A percentile compares a stretch with the other conserved stretches of the same genome.
These are phyloP conservation scores for Cephalopterus ornatus DNA, from an alignment of 2,113 vertebrate species.

Conservation along the genomic window DNA sequence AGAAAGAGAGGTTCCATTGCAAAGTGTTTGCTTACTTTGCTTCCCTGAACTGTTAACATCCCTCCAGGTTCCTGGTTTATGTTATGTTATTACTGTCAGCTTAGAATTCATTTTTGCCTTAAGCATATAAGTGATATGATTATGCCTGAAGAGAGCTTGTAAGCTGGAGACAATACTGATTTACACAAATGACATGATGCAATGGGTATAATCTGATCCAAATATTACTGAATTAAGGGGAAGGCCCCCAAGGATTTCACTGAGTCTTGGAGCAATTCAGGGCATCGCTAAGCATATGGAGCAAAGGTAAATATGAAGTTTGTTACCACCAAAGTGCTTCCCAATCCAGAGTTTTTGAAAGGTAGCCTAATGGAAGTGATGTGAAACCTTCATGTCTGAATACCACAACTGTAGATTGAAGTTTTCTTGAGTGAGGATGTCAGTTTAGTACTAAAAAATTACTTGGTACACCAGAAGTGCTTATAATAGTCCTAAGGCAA, in stretches of 20 bases:
- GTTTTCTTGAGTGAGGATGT: not conserved
- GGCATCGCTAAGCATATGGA: not conserved
- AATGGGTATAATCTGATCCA: not conserved
- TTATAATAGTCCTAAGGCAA: not conserved
- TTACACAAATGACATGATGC: not conserved
- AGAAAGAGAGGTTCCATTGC: not conserved
- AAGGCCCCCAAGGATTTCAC: not conserved
- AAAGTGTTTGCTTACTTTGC: not conserved
- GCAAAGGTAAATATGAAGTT: not conserved
- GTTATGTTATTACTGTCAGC: not conserved
- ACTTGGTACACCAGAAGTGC: not conserved
- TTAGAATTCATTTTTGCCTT: conserved; percentile 35
- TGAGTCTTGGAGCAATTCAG: not conserved
- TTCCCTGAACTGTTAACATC: not conserved
- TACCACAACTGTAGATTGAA: not conserved
- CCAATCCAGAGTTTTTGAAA: not conserved
- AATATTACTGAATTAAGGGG: not conserved
- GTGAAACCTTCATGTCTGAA: not conserved
- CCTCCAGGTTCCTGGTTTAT: conserved; percentile 2
- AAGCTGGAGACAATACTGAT: not conserved
- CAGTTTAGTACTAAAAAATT: not conserved
- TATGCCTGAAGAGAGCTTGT: conserved; percentile 18
- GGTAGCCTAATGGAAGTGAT: not conserved
- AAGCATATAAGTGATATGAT: not conserved
- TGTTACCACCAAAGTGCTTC: not conserved